Base-by-base conservation (phyloP, 23 tunicate genomes). In the Aplidium turbinatum region DNA sequence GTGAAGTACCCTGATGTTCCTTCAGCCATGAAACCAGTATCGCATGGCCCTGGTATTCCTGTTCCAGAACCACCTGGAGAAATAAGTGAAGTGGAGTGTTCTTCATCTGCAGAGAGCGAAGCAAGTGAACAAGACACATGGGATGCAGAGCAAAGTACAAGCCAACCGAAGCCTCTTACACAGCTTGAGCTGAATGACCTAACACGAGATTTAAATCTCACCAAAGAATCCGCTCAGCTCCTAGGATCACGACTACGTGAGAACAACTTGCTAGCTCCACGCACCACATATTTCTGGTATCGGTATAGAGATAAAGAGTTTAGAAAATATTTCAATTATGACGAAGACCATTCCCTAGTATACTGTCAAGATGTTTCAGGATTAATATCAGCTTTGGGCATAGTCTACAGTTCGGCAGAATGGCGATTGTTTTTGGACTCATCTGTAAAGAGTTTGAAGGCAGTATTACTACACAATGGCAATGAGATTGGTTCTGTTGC, bases 81-180 rank as follows among this genome's bases (percentile, higher is more conserved):
- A 60, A 60, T 60, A 25, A 22, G 35, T 60, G 67, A 28, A 60
- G n/a, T 60, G 35, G 67, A 60, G 67, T 29, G 6, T 60, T 65
- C 72, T 65, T 65, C 72, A 65, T 65, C 72, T 65, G 22, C 72
- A 65, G 72, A 65, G 72, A 35, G 72, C 50, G 72, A 65, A 65
- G 72, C 22, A 65, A 65, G 72, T 36, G 72, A 65, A 25, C 48
- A 65, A 65, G 50, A 38, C 50, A 65, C 72, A 21, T 65, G 50
- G 50, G 38, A 36, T 65, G 72, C 72, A 38, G 72, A 38, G 22
- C 22, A 65, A 65, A 65, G 50, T 65, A 35, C 50, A 2, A 18
- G 5, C 25, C 7, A 65, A 29, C 72, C 72, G 50, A 35, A 7
- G 50, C 50, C 48, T 65, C 38, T 65, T 18, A 65, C 72, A 18